Conservation (phyloP, 2,888 invertebrate genomes). For the Polyommatus iphigenia region DNA sequence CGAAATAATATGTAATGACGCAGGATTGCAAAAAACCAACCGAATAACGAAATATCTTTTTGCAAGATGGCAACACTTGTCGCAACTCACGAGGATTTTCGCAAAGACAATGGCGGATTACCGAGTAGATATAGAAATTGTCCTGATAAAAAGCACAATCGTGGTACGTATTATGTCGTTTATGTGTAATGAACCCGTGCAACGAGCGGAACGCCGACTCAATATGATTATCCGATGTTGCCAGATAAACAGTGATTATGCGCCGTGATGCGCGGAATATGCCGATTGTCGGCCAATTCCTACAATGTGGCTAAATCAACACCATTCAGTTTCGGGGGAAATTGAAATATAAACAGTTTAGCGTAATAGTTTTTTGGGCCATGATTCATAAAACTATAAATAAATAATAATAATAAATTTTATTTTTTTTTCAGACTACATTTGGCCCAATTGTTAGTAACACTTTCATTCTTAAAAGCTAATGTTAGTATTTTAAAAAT, state of each 20-base stretch:
- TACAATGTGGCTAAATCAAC: constrained; percentile 19
- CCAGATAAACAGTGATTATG: constrained; percentile 43
- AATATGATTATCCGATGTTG: constrained; percentile 38
- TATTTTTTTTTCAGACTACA: too few relatives aligned
- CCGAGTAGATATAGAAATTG: constrained; percentile 24
- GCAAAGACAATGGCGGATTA: constrained; percentile 18
- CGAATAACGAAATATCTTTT: background rate
- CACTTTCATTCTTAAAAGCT: too few relatives aligned
- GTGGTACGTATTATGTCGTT: constrained; percentile 35
- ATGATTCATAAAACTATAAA: background rate
- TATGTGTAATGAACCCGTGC: constrained; percentile 42
- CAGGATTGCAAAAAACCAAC: background rate
- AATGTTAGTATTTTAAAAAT: too few relatives aligned
- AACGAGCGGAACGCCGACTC: constrained; percentile 45
- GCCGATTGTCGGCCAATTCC: background rate
- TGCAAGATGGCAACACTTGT: background rate
- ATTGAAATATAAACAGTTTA: constrained; percentile 12
- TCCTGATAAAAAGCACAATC: constrained; percentile 31
- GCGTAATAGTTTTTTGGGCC: background rate
- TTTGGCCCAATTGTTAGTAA: too few relatives aligned
- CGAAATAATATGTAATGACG: background rate
- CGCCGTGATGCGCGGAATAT: constrained; percentile 40
- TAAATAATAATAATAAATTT: too few relatives aligned
- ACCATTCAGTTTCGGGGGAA: constrained; percentile 23
- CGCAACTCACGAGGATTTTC: constrained; percentile 11